Evolutionary conservation across 92 coral and sea anemone species (phyloP).

Genomic region (Bergia sp.): DNA sequence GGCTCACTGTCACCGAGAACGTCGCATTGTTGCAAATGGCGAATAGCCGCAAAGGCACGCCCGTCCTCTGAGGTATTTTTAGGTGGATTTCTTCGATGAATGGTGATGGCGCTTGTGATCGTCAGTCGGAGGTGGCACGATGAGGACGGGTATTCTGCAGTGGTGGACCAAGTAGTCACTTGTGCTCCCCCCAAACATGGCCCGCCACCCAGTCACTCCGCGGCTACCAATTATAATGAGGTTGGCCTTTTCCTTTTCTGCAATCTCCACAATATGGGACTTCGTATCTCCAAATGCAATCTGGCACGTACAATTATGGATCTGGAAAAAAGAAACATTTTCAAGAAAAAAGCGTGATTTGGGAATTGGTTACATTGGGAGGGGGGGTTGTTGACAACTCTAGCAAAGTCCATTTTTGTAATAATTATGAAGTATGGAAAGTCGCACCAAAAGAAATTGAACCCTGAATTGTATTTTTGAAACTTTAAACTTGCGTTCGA

Average conservation of each 20-base stretch:
- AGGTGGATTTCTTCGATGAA: background rate
- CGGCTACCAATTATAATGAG: constrained; percentile 30
- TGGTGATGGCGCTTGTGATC: constrained; percentile 3
- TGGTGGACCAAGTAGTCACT: constrained; percentile 31
- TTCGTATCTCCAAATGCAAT: constrained; percentile 27
- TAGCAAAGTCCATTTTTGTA: no score
- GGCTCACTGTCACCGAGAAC: no score
- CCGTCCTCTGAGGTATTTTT: background rate
- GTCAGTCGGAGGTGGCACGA: constrained; percentile 31
- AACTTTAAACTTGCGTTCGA: no score
- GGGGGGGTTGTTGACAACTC: no score
- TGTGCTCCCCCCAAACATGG: background rate
- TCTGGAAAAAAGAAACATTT: background rate
- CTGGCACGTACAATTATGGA: constrained; percentile 5
- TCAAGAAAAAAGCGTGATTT: no score
- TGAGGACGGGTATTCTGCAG: constrained; percentile 8
- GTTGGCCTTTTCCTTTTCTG: constrained; percentile 33
- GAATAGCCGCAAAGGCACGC: no score
- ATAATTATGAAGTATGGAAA: no score
- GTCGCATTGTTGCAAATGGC: no score
- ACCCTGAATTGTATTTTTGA: no score
- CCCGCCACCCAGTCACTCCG: constrained; percentile 6
- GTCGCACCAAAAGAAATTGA: no score
- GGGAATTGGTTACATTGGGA: background rate
- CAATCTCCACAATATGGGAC: constrained; percentile 23